These are phyloP conservation scores for Melanotaenia trifasciata DNA, from an alignment of 2,797 vertebrate genomes.

Conservation along the genomic window DNA sequence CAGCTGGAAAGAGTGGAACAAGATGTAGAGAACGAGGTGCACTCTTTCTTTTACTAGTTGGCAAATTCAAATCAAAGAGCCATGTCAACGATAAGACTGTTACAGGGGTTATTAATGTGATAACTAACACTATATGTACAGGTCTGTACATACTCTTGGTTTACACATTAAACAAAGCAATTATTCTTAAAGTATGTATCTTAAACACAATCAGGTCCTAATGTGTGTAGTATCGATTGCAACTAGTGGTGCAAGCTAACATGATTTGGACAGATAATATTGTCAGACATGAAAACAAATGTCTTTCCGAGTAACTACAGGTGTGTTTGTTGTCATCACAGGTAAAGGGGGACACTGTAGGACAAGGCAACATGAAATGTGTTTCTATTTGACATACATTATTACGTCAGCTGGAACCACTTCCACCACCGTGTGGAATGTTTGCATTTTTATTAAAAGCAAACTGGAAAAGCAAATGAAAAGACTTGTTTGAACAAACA, in stretches of 20 bases:
- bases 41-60: background rate
- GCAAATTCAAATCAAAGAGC: conserved; percentile 10
- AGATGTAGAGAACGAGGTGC: conserved; percentile 1
- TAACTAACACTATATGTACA: background rate
- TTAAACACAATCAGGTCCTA: background rate
- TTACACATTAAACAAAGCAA: background rate
- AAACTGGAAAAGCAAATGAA: conserved; percentile 10
- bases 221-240: background rate
- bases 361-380: conserved; percentile 1
- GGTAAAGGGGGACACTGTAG: background rate
- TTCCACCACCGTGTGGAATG: conserved; percentile 1
- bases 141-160: background rate
- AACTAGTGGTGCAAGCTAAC: conserved; percentile 4
- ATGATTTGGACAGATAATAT: conserved; percentile 29
- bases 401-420: conserved; percentile 12
- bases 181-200: background rate
- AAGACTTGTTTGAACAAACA: conserved; percentile 5
- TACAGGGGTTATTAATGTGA: conserved; percentile 2
- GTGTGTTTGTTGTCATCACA: conserved; percentile 9
- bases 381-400: conserved; percentile 29
- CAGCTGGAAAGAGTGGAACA: conserved; percentile 38
- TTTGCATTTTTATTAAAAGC: conserved; percentile 29
- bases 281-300: conserved; percentile 30
- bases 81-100: background rate
- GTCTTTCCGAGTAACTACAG: background rate